A percentile compares a stretch with the other conserved stretches of the same genome.
These are phyloP conservation scores for Caenorhabditis becei DNA, from an alignment of 2,888 invertebrate genomes.

Conservation along the genomic window DNA sequence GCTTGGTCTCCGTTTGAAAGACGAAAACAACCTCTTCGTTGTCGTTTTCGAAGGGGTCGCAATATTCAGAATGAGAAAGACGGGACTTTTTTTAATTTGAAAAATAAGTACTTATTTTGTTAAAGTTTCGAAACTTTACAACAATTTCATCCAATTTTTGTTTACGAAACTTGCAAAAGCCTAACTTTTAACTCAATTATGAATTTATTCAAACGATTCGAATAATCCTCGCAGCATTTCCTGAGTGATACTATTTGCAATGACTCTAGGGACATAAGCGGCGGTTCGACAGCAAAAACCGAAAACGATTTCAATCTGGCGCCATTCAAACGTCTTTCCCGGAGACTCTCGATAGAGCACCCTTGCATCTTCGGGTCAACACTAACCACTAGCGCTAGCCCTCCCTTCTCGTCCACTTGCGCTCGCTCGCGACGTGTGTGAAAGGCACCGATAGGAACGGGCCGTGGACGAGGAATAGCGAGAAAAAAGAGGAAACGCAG, in stretches of 20 bases:
- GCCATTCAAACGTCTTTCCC: slow-evolving; percentile 9
- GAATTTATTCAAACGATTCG: no score
- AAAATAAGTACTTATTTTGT: no score
- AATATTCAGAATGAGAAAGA: no score
- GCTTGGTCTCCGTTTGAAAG: slow-evolving; percentile 3
- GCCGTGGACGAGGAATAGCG: slow-evolving; percentile 27
- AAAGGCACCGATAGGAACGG: slow-evolving; percentile 65
- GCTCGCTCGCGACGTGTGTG: slow-evolving; percentile 35
- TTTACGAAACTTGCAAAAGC: no score
- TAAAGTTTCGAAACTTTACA: no score
- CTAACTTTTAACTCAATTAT: no score
- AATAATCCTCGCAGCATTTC: no score
- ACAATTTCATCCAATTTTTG: no score
- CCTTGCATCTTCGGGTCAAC: slow-evolving; percentile 22
- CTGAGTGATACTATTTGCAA: no score
- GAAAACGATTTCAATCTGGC: slow-evolving; percentile 33
- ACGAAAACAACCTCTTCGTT: slow-evolving; percentile 37
- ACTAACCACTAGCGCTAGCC: slow-evolving; percentile 16
- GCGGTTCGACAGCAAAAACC: background rate
- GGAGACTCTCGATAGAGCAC: slow-evolving; percentile 33
- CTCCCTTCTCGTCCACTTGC: slow-evolving; percentile 41
- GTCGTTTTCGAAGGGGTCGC: background rate
- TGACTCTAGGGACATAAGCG: no score
- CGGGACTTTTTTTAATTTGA: no score
- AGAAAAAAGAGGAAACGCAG: slow-evolving; percentile 25